A percentile compares a stretch with the other conserved stretches of the same genome.
Conservation (phyloP, 2,113 vertebrate species). For the Procapra przewalskii region DNA sequence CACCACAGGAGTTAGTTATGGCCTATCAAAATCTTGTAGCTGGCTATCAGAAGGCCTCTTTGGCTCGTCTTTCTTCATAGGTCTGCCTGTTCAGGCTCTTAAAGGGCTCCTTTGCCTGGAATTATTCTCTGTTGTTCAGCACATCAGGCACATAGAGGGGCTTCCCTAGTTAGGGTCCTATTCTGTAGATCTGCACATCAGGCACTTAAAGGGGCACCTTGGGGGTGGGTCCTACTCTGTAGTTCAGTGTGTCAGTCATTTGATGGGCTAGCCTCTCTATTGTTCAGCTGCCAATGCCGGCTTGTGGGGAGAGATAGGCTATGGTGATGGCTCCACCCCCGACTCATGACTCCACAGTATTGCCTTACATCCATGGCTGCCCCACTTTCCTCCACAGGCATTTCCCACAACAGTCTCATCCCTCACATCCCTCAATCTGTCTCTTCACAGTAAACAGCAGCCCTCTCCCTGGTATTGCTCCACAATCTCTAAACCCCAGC, state of each 20-base stretch:
- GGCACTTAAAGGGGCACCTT: not conserved
- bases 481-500: not conserved
- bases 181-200: not conserved
- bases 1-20: not conserved
- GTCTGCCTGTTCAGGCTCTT: not conserved
- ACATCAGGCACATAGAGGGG: rapidly evolving
- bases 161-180: not conserved
- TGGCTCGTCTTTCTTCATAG: not conserved
- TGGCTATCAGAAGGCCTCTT: not conserved
- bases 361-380: not conserved
- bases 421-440: not conserved
- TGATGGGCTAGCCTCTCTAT: not conserved
- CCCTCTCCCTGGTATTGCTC: not conserved
- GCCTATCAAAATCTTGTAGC: not conserved
- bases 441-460: not conserved
- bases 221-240: too few species aligned
- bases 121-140: not conserved
- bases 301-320: not conserved
- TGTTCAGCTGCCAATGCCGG: not conserved
- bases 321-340: not conserved
- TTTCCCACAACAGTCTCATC: not conserved
- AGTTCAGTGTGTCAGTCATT: not conserved
- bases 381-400: not conserved
- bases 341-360: rapidly evolving
- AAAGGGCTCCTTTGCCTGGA: not conserved